These are phyloP conservation scores for Lepidostoma basale DNA, from an alignment of 1,140 invertebrate genomes.

Conservation along the genomic window DNA sequence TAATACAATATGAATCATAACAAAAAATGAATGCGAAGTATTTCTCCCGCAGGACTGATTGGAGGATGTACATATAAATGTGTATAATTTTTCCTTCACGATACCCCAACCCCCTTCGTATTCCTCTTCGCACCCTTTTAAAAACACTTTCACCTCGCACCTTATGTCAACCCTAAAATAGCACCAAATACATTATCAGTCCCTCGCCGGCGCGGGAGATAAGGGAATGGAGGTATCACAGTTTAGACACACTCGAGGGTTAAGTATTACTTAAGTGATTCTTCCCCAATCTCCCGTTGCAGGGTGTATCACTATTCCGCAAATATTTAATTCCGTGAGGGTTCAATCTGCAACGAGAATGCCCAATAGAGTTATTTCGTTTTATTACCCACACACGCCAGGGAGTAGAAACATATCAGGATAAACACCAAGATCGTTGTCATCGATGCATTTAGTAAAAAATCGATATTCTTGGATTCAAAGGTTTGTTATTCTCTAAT, in stretches of 20 bases:
- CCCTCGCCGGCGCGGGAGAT: slow-evolving; percentile 11
- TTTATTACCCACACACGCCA: no score
- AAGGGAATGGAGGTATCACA: slow-evolving; percentile 24
- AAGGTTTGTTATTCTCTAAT: no score
- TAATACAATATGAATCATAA: no score
- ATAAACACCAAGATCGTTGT: no score
- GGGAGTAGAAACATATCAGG: no score
- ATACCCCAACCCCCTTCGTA: not conserved
- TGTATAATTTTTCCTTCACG: no score
- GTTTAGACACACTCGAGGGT: slow-evolving; percentile 18
- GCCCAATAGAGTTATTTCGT: not conserved
- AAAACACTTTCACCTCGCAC: slow-evolving; percentile 16
- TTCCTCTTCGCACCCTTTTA: slow-evolving; percentile 18
- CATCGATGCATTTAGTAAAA: no score
- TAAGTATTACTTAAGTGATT: slow-evolving; percentile 20
- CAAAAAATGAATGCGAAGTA: no score
- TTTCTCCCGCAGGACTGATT: no score
- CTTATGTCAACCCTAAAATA: slow-evolving; percentile 24
- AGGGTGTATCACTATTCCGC: not conserved
- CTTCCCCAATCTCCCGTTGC: slow-evolving; percentile 2
- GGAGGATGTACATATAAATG: no score
- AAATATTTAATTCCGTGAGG: slow-evolving; percentile 4
- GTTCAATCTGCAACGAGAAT: not conserved
- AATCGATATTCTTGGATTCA: no score
- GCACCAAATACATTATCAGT: slow-evolving; percentile 26